Base-by-base conservation (phyloP, 2,888 invertebrate species). In the Loripinus fragilis region DNA sequence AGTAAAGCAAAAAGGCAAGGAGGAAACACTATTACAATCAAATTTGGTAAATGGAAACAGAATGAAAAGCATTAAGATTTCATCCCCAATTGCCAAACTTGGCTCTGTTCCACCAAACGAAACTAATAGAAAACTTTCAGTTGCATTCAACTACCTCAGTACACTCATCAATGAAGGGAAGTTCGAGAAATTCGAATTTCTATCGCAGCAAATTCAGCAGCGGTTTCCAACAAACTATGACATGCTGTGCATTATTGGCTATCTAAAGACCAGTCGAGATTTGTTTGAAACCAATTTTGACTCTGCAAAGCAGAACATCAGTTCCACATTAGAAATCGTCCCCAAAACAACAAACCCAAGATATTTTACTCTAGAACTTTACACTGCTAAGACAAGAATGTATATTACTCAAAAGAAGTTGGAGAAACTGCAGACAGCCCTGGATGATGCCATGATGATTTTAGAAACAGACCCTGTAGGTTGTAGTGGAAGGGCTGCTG, bases 401-500 rank as follows among this genome's bases (percentile, higher is more conserved):
- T 87, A 85, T 45, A 78, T 87, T n/a, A 81, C 81, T 5, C 80
- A 78, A 68, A 87, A 85, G 76, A 85, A 81, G 50, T 50, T 85
- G 0, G 80, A 78, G 45, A 87, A 87, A 69, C 73, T 87, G 17
- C 78, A 87, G 60, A 68, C 71, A 25, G 67, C 81, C 0, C 71
- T 84, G 0, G 85, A 85, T 65, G 84, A 85, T 33, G 84, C 80
- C 1, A 83, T 85, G 79, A 85, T 85, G 85, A 80, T 87, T 23
- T 74, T 87, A 12, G 87, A 85, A 38, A 76, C 83, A 0, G 85
- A 87, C 55, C 85, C 84, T 0, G 73, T 78, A 10, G 87, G 84
- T 0, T 84, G 83, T 23, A 81, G 81, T 0, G 87, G 87, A 2
- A 60, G 87, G 28, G 87, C 85, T 20, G 83, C 87, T 45, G 87